Evolutionary conservation across 2,797 vertebrate species (phyloP).

Genomic region (Anniella stebbinsi): DNA sequence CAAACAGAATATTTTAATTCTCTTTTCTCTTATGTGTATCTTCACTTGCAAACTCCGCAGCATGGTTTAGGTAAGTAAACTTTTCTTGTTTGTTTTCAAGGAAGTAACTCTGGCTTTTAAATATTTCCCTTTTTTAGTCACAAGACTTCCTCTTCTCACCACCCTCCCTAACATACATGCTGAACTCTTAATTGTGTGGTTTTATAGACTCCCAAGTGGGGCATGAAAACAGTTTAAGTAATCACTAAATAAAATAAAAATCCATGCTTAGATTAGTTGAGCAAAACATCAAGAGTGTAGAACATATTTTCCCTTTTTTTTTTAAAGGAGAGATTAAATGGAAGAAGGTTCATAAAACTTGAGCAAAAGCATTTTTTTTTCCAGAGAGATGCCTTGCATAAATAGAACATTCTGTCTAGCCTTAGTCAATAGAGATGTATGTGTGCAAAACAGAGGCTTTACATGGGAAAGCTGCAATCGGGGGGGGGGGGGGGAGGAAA

Average conservation of each 20-base stretch:
- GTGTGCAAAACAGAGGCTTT: not conserved
- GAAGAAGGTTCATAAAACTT: too few relatives aligned
- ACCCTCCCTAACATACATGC: not conserved
- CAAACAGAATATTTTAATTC: not conserved
- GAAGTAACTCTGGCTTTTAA: not conserved
- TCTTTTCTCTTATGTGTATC: not conserved
- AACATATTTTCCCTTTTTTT: not conserved
- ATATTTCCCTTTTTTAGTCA: not conserved
- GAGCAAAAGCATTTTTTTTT: not conserved
- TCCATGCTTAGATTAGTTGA: too few relatives aligned
- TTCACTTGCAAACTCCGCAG: not conserved
- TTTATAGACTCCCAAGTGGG: not conserved
- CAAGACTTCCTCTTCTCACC: not conserved
- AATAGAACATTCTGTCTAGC: not conserved
- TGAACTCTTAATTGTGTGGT: not conserved
- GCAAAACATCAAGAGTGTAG: too few relatives aligned
- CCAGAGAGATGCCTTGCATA: not conserved
- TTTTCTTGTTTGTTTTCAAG: not conserved
- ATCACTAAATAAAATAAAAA: not conserved
- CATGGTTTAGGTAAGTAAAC: not conserved
- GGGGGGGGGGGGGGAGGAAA: too few relatives aligned
- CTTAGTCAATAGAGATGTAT: not conserved
- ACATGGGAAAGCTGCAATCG: not conserved
- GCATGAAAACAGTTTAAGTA: not conserved
- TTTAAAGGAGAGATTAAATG: not conserved